These are phyloP conservation scores for Synanthedon vespiformis DNA, from an alignment of 2,888 invertebrate genomes.

Conservation along the genomic window DNA sequence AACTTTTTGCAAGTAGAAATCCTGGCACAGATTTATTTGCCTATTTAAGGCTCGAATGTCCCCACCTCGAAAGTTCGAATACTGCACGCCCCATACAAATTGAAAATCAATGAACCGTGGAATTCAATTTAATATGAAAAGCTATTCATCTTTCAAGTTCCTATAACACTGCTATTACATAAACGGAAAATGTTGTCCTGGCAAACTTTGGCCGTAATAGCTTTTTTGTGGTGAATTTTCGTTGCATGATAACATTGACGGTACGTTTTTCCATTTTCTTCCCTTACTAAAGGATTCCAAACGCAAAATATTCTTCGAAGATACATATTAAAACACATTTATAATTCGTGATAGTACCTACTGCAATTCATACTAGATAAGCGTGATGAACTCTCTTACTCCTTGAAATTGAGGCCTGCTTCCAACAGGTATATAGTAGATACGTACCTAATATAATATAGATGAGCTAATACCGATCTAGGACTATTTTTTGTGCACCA, in stretches of 20 bases:
- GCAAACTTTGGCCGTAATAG: conserved; percentile 19
- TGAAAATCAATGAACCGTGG: conserved; percentile 63
- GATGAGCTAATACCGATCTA: too few species aligned
- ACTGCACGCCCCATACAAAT: conserved; percentile 48
- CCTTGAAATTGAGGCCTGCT: too few species aligned
- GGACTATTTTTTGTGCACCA: too few species aligned
- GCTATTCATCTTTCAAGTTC: conserved; percentile 43
- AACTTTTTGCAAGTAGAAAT: conserved; percentile 19
- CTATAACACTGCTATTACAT: conserved; percentile 12
- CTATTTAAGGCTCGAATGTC: conserved; percentile 29
- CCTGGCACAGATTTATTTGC: conserved; percentile 37
- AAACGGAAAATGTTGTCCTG: conserved; percentile 16
- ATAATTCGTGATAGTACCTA: too few species aligned
- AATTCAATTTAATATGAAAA: conserved; percentile 57
- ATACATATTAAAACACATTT: too few species aligned
- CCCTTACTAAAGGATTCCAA: not conserved
- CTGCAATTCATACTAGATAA: too few species aligned
- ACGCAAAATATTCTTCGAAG: not conserved
- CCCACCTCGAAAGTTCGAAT: conserved; percentile 18
- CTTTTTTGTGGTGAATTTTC: conserved; percentile 14
- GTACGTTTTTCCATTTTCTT: not conserved
- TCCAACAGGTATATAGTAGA: too few species aligned
- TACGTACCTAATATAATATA: too few species aligned
- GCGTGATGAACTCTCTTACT: too few species aligned
- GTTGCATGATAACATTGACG: conserved; percentile 9